Conservation (phyloP, 1,140 invertebrate species). For the Tetraneura akinire region DNA sequence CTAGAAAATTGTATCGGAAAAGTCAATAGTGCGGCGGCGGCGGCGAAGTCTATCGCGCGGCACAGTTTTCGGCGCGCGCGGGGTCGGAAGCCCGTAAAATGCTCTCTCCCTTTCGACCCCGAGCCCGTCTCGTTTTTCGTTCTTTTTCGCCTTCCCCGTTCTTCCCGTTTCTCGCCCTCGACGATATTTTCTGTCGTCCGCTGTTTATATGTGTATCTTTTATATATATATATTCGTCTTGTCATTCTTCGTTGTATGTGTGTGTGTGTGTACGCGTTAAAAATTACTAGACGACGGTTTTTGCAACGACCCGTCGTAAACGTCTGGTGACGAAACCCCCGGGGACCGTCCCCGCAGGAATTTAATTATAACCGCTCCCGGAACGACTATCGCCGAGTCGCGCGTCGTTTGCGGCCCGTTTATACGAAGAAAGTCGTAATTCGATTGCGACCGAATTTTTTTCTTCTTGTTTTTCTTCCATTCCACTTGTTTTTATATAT, state of each 20-base stretch:
- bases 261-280: neutral
- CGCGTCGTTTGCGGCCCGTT: neutral
- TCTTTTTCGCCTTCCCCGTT: neutral
- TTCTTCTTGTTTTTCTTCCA: neutral
- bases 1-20: conserved; percentile 19
- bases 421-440: conserved; percentile 6
- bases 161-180: neutral
- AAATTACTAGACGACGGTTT: neutral
- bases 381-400: neutral
- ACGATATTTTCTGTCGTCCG: neutral
- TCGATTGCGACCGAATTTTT: conserved; percentile 9
- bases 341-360: conserved; percentile 5
- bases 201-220: neutral
- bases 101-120: neutral
- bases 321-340: neutral
- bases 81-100: conserved; percentile 17
- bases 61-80: neutral
- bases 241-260: too few species aligned
- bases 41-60: neutral
- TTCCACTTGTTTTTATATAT: too few species aligned
- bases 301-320: neutral
- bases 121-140: too few species aligned
- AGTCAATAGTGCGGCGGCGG: conserved; percentile 27
- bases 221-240: too few species aligned
- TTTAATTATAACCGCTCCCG: conserved; percentile 33